phyloP scores from a whole-genome alignment of 2,888 invertebrate species.

The Euphydryas editha region DNA sequence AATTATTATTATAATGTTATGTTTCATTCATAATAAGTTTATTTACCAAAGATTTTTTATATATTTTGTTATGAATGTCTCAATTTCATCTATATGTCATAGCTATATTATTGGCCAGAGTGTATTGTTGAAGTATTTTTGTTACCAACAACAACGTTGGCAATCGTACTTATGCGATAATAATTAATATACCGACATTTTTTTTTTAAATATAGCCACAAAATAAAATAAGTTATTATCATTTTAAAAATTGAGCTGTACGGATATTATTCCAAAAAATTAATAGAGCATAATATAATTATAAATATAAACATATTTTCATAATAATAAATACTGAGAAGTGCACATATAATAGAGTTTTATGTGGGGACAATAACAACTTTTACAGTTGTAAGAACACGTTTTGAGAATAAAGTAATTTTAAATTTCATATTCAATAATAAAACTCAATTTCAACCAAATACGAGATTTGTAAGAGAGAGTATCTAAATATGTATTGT shows the following conservation, averaged over 20 bases:
- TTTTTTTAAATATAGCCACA: too few relatives aligned
- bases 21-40: constrained; percentile 35
- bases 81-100: background rate
- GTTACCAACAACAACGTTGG: constrained; percentile 25
- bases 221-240: background rate
- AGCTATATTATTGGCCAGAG: background rate
- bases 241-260: background rate
- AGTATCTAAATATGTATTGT: too few relatives aligned
- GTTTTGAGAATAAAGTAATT: background rate
- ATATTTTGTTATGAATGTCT: constrained; percentile 16
- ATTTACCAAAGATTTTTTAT: constrained; percentile 44
- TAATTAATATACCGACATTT: constrained; percentile 16
- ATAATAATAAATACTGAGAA: background rate
- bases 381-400: background rate
- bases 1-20: constrained; percentile 38
- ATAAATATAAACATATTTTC: constrained; percentile 4
- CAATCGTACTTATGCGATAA: constrained; percentile 40
- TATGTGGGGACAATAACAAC: background rate
- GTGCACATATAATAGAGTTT: background rate
- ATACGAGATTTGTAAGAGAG: too few relatives aligned
- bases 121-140: constrained; percentile 14
- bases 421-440: too few relatives aligned
- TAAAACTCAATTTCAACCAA: background rate
- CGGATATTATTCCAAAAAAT: background rate
- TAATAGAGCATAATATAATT: constrained; percentile 8